phyloP scores from a whole-genome alignment of 1,140 invertebrate genomes.

The Euglossa dilemma region DNA sequence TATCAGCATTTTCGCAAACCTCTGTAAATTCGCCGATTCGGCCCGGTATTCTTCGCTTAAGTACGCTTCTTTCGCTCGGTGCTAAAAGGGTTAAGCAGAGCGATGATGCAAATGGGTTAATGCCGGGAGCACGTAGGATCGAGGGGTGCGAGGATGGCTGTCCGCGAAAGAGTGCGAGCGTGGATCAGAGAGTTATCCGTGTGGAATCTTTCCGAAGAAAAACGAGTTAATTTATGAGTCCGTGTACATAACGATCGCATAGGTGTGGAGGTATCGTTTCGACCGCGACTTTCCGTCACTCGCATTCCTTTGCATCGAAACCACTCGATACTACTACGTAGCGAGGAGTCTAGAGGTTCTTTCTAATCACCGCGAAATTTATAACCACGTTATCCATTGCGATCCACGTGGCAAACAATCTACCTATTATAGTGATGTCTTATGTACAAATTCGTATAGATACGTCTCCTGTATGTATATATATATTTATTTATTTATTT shows the following conservation, averaged over 20 bases:
- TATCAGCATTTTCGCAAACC: no score
- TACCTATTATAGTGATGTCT: slow-evolving; percentile 55
- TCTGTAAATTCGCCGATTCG: no score
- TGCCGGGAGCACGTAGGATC: no score
- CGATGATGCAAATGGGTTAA: no score
- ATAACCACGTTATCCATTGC: not conserved
- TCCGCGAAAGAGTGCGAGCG: not conserved
- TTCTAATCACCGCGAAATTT: not conserved
- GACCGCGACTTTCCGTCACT: not conserved
- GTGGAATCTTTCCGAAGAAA: not conserved
- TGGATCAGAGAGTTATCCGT: not conserved
- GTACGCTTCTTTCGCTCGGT: no score
- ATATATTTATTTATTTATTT: no score
- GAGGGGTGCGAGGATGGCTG: no score
- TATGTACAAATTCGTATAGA: slow-evolving; percentile 61
- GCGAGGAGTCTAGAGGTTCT: not conserved
- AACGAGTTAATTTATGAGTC: slow-evolving; percentile 11
- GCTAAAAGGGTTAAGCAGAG: no score
- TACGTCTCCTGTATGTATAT: slow-evolving; percentile 27
- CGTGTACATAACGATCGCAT: not conserved
- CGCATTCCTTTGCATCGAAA: not conserved
- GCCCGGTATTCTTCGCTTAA: no score
- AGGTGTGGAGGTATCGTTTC: not conserved
- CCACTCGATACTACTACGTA: not conserved
- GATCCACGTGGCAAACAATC: slow-evolving; percentile 40